Conservation (phyloP, 2,113 vertebrate genomes). For the Sus scrofa region T2T-Sscrofa CM000817.6:126319501-126320000, state of each 20-base stretch:
- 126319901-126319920: too few relatives aligned
- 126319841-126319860: too few relatives aligned
- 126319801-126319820: background rate
- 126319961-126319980: too few relatives aligned
- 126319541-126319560: background rate
- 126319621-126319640: background rate
- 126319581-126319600: background rate
- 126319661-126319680: background rate
- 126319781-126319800: background rate
- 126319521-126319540: background rate
- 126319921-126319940: too few relatives aligned
- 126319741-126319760: background rate
- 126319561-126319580: background rate
- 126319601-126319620: background rate
- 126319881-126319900: too few relatives aligned
- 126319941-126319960: too few relatives aligned
- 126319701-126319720: background rate
- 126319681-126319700: background rate
- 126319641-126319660: background rate
- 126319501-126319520: too few relatives aligned
- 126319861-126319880: too few relatives aligned
- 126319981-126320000: too few relatives aligned
- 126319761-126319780: background rate
- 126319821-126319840: too few relatives aligned
- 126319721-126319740: background rate